Evolutionary conservation across 2,113 vertebrate species (phyloP).

Genomic region (Eubucco bourcierii): DNA sequence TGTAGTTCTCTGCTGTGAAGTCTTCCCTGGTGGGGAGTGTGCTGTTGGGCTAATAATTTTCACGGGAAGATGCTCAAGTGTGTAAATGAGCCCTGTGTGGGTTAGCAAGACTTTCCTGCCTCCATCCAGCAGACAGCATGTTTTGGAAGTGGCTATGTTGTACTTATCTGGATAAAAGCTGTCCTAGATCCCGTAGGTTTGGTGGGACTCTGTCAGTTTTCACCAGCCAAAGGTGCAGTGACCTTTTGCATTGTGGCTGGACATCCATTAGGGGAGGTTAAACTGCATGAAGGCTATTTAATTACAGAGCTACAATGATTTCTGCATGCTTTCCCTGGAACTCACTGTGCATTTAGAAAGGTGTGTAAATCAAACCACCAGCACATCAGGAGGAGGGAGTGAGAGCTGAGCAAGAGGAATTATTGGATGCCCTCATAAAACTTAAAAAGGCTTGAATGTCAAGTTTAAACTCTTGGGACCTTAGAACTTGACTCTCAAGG

Average conservation of each 20-base stretch:
- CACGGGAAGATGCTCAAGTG: not conserved
- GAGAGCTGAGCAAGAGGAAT: conserved; percentile 13
- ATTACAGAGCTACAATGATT: conserved; percentile 28
- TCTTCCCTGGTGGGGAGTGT: not conserved
- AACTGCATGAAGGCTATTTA: conserved; percentile 5
- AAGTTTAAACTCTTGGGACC: conserved; percentile 55
- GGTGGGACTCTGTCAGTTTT: not conserved
- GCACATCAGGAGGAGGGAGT: conserved; percentile 11
- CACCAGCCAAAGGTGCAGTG: not conserved
- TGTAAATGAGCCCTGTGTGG: not conserved
- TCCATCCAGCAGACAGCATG: not conserved
- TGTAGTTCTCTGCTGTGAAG: not conserved
- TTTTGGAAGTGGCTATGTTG: not conserved
- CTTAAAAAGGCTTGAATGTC: conserved; percentile 67
- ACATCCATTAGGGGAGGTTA: not conserved
- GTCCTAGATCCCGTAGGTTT: not conserved
- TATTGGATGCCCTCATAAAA: conserved; percentile 72
- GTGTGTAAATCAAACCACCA: conserved; percentile 65
- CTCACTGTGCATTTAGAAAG: not conserved
- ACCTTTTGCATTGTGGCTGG: not conserved
- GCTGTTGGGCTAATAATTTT: not conserved
- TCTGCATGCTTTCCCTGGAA: conserved; percentile 33
- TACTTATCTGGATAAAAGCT: not conserved
- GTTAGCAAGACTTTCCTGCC: not conserved
- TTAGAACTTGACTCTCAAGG: conserved; percentile 63